Conservation (phyloP, 2,888 invertebrate genomes). For the Serripes groenlandicus region DNA sequence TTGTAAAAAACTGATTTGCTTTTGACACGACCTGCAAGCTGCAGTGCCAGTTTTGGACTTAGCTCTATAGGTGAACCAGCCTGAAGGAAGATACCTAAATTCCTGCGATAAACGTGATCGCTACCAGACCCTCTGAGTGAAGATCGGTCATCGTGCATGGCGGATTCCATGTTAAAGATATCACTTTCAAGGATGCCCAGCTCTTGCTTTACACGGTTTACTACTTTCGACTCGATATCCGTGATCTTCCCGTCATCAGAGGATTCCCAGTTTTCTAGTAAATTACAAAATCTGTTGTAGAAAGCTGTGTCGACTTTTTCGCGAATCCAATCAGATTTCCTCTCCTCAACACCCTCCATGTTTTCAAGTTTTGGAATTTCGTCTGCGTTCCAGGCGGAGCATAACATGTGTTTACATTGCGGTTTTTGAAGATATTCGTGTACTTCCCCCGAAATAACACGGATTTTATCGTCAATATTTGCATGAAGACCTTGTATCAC, state of each 20-base stretch:
- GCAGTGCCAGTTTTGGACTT: constrained; percentile 7
- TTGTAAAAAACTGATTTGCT: constrained; percentile 11
- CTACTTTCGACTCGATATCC: constrained; percentile 58
- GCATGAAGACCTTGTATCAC: constrained; percentile 53
- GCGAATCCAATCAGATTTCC: constrained; percentile 57
- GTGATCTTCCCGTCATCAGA: constrained; percentile 48
- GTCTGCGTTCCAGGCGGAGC: constrained; percentile 61
- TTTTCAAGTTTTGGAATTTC: constrained; percentile 62
- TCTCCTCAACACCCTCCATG: constrained; percentile 19
- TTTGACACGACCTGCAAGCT: not conserved
- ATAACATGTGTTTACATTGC: constrained; percentile 50
- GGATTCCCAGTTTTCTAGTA: constrained; percentile 68
- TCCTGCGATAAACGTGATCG: not conserved
- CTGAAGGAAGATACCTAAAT: not conserved
- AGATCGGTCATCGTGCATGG: constrained; percentile 13
- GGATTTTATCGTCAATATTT: constrained; percentile 57
- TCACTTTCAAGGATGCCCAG: constrained; percentile 72
- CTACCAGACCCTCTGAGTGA: constrained; percentile 1
- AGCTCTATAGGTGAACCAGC: not conserved
- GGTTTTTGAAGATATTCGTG: constrained; percentile 48
- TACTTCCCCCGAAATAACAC: constrained; percentile 54
- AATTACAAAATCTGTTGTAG: constrained; percentile 56
- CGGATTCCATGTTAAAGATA: constrained; percentile 48
- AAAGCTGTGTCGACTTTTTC: constrained; percentile 54
- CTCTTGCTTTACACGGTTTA: constrained; percentile 58